phyloP scores from a whole-genome alignment of 2,797 vertebrate species.

The Cossypha dichroa region DNA sequence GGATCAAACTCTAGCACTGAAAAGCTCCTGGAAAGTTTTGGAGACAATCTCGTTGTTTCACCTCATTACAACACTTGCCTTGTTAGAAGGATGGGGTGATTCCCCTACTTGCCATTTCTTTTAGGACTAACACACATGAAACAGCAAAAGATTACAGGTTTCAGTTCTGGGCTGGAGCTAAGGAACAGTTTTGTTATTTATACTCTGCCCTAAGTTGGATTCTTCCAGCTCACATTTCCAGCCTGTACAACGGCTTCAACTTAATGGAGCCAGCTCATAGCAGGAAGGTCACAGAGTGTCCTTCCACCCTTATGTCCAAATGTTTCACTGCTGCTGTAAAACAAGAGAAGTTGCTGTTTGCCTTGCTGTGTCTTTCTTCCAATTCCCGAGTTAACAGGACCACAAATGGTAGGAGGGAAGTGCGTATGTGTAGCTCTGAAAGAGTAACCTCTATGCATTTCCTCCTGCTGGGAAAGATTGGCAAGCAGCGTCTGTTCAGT shows the following conservation, averaged over 20 bases:
- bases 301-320: background rate
- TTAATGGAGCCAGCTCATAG: background rate
- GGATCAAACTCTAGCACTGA: background rate
- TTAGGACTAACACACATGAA: background rate
- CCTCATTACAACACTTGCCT: background rate
- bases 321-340: background rate
- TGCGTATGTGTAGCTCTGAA: background rate
- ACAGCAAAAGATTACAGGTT: background rate
- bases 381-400: conserved; percentile 41
- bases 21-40: background rate
- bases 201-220: background rate
- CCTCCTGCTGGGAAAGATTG: background rate
- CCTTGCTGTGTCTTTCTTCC: background rate
- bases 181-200: background rate
- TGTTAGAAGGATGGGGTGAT: background rate
- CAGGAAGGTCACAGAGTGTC: background rate
- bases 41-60: background rate
- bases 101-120: background rate
- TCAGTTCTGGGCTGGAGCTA: background rate
- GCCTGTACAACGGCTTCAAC: background rate
- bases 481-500: background rate
- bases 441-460: background rate
- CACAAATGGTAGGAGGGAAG: conserved; percentile 39
- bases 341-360: background rate
- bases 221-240: background rate